Evolutionary conservation across 1,140 invertebrate species (phyloP), one percentile per base, ranked within the genome.

Genomic region (Lutraria rhynchaena): DNA sequence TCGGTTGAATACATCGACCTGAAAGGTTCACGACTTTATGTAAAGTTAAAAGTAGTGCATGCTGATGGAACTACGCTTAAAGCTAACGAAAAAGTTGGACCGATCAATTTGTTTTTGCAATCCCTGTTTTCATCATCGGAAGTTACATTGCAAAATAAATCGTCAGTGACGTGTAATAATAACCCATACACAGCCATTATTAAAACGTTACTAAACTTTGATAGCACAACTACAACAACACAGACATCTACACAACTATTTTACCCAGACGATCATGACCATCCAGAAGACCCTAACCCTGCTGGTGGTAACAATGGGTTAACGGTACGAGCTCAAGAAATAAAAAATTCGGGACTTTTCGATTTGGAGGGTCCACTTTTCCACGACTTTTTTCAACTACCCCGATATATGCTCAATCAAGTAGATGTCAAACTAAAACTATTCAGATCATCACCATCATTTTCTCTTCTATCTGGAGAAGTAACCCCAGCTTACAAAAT

Each of bases 331-430:
- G n/a, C n/a, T n/a, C n/a, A n/a, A 35, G 61, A 51, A 29, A 71
- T 51, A 7, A 27, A 22, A 1, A 31, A 33, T 24, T 81, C 78
- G 0, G 61, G 61, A 63, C 51, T 31, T 24, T 3, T 81, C 22
- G 78, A 81, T 29, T 31, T 81, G 11, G 67, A 81, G 70, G 67
- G 78, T 11, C 78, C 65, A 0, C 49, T 81, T 19, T 73, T 65
- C 60, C 78, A 65, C 24, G 22, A 29, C 24, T 63, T 81, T 27
- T 71, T 71, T 63, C 27, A 67, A 19, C 61, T 81, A 3, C 17
- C 41, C 9, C 69, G 41, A 27, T 73, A 71, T 51, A 17, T 81
- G 27, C 17, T 81, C 29, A 81, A 81, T 55, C 69, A 81, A 81
- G 65, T 49, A 1, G 76, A 81, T 63, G 58, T 81, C 0, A 73